A percentile compares a stretch with the other conserved stretches of the same genome.
Evolutionary conservation across 2,888 invertebrate species (phyloP).

Genomic region (Tachina grossa): DNA sequence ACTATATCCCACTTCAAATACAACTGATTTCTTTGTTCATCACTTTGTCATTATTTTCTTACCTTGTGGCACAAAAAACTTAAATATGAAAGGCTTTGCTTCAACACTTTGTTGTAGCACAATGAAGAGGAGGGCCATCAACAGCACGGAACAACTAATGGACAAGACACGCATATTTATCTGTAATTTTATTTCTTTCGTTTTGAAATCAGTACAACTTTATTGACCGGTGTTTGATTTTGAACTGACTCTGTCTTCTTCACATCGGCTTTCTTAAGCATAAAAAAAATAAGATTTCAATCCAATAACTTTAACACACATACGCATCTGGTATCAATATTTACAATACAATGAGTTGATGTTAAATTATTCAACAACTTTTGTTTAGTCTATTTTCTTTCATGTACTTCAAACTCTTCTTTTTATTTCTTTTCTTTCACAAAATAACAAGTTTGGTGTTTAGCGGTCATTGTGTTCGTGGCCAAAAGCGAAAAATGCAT

Average conservation of each 20-base stretch:
- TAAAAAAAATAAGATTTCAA: constrained; percentile 31
- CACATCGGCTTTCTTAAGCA: constrained; percentile 62
- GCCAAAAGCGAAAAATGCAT: constrained; percentile 16
- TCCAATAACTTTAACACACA: neutral
- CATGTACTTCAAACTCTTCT: constrained; percentile 13
- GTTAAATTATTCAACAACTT: neutral
- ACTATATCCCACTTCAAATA: neutral
- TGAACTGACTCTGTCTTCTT: constrained; percentile 54
- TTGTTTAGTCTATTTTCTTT: constrained; percentile 21
- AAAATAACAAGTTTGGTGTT: constrained; percentile 63
- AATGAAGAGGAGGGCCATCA: constrained; percentile 37
- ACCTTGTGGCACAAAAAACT: constrained; percentile 63
- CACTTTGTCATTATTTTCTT: constrained; percentile 29
- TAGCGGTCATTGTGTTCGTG: constrained; percentile 53
- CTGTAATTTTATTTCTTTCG: constrained; percentile 7
- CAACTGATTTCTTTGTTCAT: constrained; percentile 18
- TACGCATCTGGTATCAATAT: neutral
- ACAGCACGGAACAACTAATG: constrained; percentile 30
- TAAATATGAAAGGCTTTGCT: constrained; percentile 64
- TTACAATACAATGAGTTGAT: neutral
- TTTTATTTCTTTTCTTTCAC: constrained; percentile 34
- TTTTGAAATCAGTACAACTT: constrained; percentile 56
- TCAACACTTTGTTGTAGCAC: constrained; percentile 52
- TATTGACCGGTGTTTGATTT: constrained; percentile 62
- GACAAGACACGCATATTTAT: constrained; percentile 61